These are phyloP conservation scores for Lipophrys pholis DNA, from an alignment of 2,113 vertebrate genomes.

Conservation along the genomic window DNA sequence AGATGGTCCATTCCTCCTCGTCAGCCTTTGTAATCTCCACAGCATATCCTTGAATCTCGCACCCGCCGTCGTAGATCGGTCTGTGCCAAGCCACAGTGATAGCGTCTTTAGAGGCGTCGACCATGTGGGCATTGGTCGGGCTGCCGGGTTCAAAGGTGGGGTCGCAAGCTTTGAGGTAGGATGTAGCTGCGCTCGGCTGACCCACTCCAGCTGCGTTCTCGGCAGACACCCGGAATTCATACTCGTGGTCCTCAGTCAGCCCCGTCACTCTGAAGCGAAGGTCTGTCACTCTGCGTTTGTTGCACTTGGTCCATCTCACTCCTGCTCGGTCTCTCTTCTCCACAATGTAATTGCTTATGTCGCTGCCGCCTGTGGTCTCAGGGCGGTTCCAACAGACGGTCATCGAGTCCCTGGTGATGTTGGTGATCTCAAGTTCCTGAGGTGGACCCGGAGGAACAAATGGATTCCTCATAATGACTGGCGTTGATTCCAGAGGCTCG, in stretches of 20 bases:
- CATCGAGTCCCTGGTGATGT: slow-evolving; percentile 97
- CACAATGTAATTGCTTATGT: slow-evolving; percentile 93
- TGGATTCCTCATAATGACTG: slow-evolving; percentile 96
- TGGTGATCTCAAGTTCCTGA: slow-evolving; percentile 91
- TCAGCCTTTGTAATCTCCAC: slow-evolving; percentile 96
- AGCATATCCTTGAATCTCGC: slow-evolving; percentile 94
- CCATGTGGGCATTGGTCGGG: slow-evolving; percentile 89
- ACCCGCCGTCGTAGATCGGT: slow-evolving; percentile 97
- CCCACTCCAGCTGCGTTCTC: slow-evolving; percentile 96
- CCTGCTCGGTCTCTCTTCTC: slow-evolving; percentile 97
- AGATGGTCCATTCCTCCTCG: slow-evolving; percentile 95
- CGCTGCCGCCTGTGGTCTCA: slow-evolving; percentile 92
- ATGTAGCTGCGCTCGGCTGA: slow-evolving; percentile 88
- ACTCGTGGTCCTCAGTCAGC: slow-evolving; percentile 96
- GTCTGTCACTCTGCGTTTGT: slow-evolving; percentile 96
- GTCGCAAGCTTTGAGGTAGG: slow-evolving; percentile 94
- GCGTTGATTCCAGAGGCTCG: slow-evolving; percentile 93
- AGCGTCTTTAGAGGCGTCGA: slow-evolving; percentile 91
- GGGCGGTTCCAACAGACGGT: slow-evolving; percentile 96
- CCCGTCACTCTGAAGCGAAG: slow-evolving; percentile 94
- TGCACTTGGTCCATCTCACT: slow-evolving; percentile 97
- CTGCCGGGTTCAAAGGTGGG: slow-evolving; percentile 95
- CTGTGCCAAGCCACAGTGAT: slow-evolving; percentile 91
- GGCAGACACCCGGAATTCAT: slow-evolving; percentile 96
- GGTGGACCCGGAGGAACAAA: slow-evolving; percentile 93